Base-by-base conservation (phyloP, 1,140 invertebrate species). In the Cotesia glomerata region DNA sequence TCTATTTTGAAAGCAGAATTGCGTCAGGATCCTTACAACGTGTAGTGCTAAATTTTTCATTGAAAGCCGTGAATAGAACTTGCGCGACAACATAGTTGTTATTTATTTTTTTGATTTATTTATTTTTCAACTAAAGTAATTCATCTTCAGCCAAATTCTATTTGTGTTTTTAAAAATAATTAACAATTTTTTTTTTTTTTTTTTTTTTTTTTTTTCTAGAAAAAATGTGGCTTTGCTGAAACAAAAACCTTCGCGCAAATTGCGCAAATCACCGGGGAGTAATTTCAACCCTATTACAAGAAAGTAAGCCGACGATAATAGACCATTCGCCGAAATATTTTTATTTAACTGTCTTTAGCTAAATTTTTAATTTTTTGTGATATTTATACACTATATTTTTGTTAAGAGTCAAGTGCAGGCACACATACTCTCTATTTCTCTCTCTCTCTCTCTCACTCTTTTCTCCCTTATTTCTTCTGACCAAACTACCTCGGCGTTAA, bases 221-320 rank as follows among this genome's bases (percentile, higher is more conserved):
- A 74, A 85, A 79, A 82, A 86, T 84, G 81, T 74, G 79, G 78
- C 77, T 77, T 65, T 82, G 62, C 56, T 83, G 84, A 80, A 86
- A 82, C 78, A 86, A 81, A 86, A 73, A 83, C 79, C 82, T 59
- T 79, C 78, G 64, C 81, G 82, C 63, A 83, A 80, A 80, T 79
- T 85, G 75, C 79, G 79, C 73, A 84, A 81, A 64, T 80, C 77
- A 62, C 74, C 76, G 74, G 80, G 69, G 68, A 81, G 80, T 62
- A 77, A 79, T 72, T 79, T 79, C 5, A 76, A 74, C 76, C 64
- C 73, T 59, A 81, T 84, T 61, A 80, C 78, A 67, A 85, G 82
- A 83, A 84, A 87, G 85, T 86, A 86, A 87, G 84, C 79, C 79
- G 65, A 16, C 36, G 52, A 49, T 64, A 45, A 7, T 18, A 49